phyloP scores from a whole-genome alignment of 2,888 invertebrate genomes.

The Tetragonisca angustula region DNA sequence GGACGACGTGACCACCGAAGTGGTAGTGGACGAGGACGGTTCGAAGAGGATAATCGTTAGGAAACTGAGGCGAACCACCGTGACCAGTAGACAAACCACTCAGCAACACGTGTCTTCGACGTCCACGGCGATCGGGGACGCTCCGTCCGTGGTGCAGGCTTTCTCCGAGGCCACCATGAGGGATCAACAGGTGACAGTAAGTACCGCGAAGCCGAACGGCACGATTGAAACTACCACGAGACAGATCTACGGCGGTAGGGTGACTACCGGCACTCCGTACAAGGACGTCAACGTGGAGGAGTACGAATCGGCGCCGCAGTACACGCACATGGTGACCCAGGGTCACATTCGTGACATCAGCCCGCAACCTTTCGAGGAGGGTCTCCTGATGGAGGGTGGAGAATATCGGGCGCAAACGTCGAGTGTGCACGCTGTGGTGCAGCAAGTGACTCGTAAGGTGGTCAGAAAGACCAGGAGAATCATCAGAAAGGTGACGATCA shows the following conservation, averaged over 20 bases:
- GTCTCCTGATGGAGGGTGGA: conserved; percentile 80
- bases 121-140: conserved; percentile 85
- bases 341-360: conserved; percentile 85
- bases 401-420: conserved; percentile 87
- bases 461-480: conserved; percentile 90
- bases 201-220: conserved; percentile 87
- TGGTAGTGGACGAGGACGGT: conserved; percentile 91
- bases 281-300: conserved; percentile 88
- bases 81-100: conserved; percentile 87
- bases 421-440: conserved; percentile 91
- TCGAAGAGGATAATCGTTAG: conserved; percentile 92
- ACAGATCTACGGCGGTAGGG: conserved; percentile 88
- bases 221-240: conserved; percentile 87
- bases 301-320: conserved; percentile 87
- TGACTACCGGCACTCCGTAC: conserved; percentile 87
- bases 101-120: conserved; percentile 87
- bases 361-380: conserved; percentile 73
- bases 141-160: conserved; percentile 87
- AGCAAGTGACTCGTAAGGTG: conserved; percentile 92
- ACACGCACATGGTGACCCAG: conserved; percentile 86
- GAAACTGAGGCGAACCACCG: conserved; percentile 89
- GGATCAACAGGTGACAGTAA: conserved; percentile 87
- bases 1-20: conserved; percentile 92
- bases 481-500: conserved; percentile 90
- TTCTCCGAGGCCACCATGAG: conserved; percentile 89